Percentiles rank a stretch among this genome's conserved stretches.
Conservation (phyloP, 2,888 invertebrate species). For the Toxonevra muliebris region DNA sequence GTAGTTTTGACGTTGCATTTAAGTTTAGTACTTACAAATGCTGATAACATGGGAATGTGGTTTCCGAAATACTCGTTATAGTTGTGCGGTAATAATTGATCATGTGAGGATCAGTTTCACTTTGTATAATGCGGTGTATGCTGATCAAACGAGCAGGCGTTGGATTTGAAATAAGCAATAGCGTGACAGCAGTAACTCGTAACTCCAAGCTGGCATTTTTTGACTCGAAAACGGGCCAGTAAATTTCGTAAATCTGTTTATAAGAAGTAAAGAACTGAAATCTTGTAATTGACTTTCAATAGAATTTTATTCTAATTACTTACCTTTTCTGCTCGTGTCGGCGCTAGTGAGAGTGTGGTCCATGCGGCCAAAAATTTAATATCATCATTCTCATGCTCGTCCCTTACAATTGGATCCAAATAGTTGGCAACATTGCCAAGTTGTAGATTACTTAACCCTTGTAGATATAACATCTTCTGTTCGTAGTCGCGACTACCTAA, state of each 20-base stretch:
- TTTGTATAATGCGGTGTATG: constrained; percentile 74
- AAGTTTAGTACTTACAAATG: constrained; percentile 69
- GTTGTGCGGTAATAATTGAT: constrained; percentile 78
- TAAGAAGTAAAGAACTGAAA: neutral
- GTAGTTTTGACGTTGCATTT: neutral
- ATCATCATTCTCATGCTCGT: constrained; percentile 66
- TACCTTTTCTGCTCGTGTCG: constrained; percentile 67
- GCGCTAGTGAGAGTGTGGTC: constrained; percentile 69
- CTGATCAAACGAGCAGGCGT: constrained; percentile 74
- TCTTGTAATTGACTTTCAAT: neutral
- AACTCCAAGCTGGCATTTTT: constrained; percentile 74
- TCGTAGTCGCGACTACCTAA: constrained; percentile 73
- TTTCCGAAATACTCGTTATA: constrained; percentile 73
- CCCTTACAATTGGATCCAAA: constrained; percentile 68
- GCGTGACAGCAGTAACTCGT: constrained; percentile 72
- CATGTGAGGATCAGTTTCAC: constrained; percentile 71
- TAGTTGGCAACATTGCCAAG: constrained; percentile 68
- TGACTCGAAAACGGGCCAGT: constrained; percentile 76
- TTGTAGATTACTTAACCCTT: constrained; percentile 75
- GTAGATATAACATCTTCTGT: constrained; percentile 76
- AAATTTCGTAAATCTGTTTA: constrained; percentile 69
- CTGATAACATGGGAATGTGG: constrained; percentile 74
- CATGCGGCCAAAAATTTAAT: constrained; percentile 74
- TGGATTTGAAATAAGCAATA: constrained; percentile 73
- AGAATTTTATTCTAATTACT: constrained; percentile 12